Conservation (phyloP, 2,113 vertebrate genomes). For the Chiloscyllium plagiosum region DNA sequence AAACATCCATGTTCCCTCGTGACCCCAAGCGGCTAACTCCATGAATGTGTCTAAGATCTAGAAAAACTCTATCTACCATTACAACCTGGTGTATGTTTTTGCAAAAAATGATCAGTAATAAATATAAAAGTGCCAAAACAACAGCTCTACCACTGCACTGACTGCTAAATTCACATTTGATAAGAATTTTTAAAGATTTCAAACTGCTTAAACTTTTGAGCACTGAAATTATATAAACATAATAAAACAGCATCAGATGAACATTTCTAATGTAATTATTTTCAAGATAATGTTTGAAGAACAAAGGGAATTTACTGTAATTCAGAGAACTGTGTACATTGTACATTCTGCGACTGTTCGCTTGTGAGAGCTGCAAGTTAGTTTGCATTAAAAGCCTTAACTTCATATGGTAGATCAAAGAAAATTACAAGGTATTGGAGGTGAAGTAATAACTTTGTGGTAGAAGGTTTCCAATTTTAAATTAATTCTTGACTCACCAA, state of each 20-base stretch:
- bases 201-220: background rate
- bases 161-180: background rate
- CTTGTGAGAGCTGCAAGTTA: background rate
- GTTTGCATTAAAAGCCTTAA: background rate
- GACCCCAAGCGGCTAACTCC: slow-evolving; percentile 95
- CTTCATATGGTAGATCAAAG: background rate
- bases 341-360: background rate
- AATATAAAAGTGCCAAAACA: background rate
- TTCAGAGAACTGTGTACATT: background rate
- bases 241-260: background rate
- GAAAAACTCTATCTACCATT: background rate
- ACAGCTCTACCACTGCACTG: background rate
- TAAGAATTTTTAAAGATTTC: background rate
- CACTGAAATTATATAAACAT: background rate
- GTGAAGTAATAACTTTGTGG: background rate
- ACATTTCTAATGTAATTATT: slow-evolving; percentile 24
- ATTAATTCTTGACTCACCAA: slow-evolving; percentile 2
- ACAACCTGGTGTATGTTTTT: slow-evolving; percentile 1
- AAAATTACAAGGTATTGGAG: background rate
- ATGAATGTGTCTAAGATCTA: slow-evolving; percentile 48
- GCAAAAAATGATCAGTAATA: background rate
- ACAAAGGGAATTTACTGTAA: background rate
- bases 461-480: slow-evolving; percentile 2
- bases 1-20: slow-evolving; percentile 97
- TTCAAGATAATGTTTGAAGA: background rate